Evolutionary conservation across 2,888 invertebrate genomes (phyloP).

Genomic region (Melanostoma scalare): DNA sequence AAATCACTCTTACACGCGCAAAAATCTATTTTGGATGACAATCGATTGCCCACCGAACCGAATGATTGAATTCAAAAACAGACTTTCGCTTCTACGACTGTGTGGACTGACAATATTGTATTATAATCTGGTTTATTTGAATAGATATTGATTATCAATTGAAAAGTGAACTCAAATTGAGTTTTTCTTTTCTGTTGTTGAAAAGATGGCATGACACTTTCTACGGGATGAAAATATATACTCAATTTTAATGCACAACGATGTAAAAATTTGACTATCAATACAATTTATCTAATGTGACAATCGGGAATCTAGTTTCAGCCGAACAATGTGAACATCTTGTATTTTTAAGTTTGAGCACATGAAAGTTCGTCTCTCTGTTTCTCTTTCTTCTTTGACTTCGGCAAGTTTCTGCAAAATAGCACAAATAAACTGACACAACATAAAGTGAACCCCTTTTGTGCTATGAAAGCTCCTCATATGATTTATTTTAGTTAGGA

Average conservation of each 20-base stretch:
- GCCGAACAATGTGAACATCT: not conserved
- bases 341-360: not conserved
- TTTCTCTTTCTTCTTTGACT: too few relatives aligned
- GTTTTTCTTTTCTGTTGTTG: not conserved
- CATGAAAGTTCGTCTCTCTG: not conserved
- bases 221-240: not conserved
- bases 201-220: not conserved
- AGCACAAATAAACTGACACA: too few relatives aligned
- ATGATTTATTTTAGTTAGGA: conserved; percentile 54
- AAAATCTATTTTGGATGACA: conserved; percentile 57
- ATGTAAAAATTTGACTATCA: not conserved
- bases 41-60: conserved; percentile 61
- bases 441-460: conserved; percentile 3
- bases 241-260: not conserved
- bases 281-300: not conserved
- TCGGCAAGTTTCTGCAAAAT: too few relatives aligned
- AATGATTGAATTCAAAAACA: conserved; percentile 71
- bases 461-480: conserved; percentile 36
- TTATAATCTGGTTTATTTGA: conserved; percentile 57
- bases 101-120: conserved; percentile 43
- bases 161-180: conserved; percentile 60
- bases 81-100: conserved; percentile 40
- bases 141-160: conserved; percentile 68
- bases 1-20: conserved; percentile 49
- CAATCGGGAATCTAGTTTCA: not conserved